These are phyloP conservation scores for Molanna angustata DNA, from an alignment of 2,888 invertebrate species.

Conservation along the genomic window DNA sequence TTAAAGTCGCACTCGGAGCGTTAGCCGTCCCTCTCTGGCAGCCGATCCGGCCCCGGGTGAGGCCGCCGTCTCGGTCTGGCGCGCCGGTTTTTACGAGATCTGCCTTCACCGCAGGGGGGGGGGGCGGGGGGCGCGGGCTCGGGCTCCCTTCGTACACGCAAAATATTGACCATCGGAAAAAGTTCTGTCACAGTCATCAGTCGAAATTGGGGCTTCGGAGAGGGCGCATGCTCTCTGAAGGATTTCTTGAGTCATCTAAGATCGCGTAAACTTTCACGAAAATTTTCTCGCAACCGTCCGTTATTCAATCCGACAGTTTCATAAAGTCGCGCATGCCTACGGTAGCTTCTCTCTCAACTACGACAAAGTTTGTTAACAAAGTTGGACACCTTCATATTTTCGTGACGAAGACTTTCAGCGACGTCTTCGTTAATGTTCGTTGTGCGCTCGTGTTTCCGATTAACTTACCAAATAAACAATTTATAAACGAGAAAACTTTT, in stretches of 20 bases:
- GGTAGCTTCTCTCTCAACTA: conserved; percentile 9
- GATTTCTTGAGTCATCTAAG: conserved; percentile 16
- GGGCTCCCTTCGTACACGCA: conserved; percentile 55
- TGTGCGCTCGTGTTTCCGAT: no score
- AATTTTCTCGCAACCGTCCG: conserved; percentile 39
- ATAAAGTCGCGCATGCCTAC: conserved; percentile 42
- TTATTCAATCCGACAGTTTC: conserved; percentile 1
- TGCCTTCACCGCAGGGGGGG: conserved; percentile 42
- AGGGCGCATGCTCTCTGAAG: conserved; percentile 25
- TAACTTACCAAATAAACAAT: no score
- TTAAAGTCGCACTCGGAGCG: conserved; percentile 52
- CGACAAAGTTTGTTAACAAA: conserved; percentile 19
- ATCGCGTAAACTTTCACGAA: conserved; percentile 19
- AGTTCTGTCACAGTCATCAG: conserved; percentile 60
- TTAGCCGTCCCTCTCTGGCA: conserved; percentile 42
- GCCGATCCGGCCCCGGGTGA: conserved; percentile 45
- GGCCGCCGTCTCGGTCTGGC: conserved; percentile 51
- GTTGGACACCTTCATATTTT: conserved; percentile 13
- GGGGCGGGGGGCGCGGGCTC: conserved; percentile 50
- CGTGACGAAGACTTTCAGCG: conserved; percentile 7
- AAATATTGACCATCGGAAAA: conserved; percentile 61
- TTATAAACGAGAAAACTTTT: no score
- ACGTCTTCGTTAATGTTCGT: conserved; percentile 14
- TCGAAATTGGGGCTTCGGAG: conserved; percentile 50
- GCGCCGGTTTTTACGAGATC: conserved; percentile 58